A percentile compares a stretch with the other conserved stretches of the same genome.
phyloP scores from a whole-genome alignment of 2,113 vertebrate species.

The Callipepla squamata region DNA sequence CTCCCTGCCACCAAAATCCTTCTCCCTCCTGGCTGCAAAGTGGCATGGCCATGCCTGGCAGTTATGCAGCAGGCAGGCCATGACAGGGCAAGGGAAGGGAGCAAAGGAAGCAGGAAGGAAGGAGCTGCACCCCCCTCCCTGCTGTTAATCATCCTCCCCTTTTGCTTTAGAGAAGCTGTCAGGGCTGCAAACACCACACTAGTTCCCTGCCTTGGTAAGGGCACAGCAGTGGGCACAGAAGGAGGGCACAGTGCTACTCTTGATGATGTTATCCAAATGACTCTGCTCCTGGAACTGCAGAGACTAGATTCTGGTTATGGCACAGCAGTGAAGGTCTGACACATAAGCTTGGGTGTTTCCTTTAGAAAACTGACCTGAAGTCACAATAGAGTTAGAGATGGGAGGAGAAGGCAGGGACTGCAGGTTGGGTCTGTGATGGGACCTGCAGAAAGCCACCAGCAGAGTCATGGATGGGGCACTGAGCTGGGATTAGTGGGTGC shows the following conservation, averaged over 20 bases:
- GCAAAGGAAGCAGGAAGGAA: conserved; percentile 63
- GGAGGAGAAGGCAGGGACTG: background rate
- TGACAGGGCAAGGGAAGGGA: conserved; percentile 18
- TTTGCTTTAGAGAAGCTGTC: background rate
- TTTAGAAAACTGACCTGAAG: background rate
- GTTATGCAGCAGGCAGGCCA: background rate
- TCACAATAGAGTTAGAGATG: background rate
- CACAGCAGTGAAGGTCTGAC: background rate
- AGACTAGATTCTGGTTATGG: background rate
- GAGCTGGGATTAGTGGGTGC: background rate
- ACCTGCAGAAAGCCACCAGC: background rate
- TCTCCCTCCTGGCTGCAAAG: background rate
- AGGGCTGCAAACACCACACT: background rate
- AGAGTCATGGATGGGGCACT: background rate
- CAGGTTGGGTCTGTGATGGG: rapidly evolving
- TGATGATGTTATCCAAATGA: background rate
- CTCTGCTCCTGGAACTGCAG: background rate
- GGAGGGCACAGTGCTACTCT: rapidly evolving
- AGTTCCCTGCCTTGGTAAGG: background rate
- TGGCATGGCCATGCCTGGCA: background rate
- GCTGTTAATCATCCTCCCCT: conserved; percentile 9
- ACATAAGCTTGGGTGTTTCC: background rate
- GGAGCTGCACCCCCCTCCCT: conserved; percentile 17
- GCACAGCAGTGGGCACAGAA: background rate
- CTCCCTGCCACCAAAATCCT: background rate